phyloP scores from a whole-genome alignment of 2,797 vertebrate genomes.

The Cuculus canorus region DNA sequence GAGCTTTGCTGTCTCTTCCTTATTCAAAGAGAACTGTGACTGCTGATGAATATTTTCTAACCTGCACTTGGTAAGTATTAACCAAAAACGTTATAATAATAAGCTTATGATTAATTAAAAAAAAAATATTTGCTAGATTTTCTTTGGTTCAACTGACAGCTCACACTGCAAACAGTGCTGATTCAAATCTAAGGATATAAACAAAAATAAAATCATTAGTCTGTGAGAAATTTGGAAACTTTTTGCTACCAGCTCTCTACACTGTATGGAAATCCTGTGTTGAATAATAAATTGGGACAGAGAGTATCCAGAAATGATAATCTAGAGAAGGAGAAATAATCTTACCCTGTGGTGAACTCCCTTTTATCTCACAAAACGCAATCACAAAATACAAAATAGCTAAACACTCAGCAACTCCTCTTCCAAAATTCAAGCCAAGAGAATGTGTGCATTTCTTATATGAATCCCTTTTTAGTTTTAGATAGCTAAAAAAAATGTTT shows the following conservation, averaged over 20 bases:
- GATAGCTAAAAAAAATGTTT: neutral
- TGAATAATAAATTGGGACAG: neutral
- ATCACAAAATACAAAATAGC: neutral
- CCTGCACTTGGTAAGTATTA: slow-evolving; percentile 14
- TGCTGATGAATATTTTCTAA: slow-evolving; percentile 14
- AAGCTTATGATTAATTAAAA: neutral
- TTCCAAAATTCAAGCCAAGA: neutral
- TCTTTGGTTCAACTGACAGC: neutral
- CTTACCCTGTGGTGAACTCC: neutral
- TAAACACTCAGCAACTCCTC: neutral
- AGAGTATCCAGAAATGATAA: neutral
- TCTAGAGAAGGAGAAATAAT: neutral
- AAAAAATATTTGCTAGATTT: neutral
- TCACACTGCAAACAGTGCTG: neutral
- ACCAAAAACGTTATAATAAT: neutral
- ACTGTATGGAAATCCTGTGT: neutral
- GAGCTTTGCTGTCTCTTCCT: neutral
- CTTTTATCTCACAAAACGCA: neutral
- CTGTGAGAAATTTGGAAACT: neutral
- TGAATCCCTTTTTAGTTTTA: neutral
- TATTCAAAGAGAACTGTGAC: neutral
- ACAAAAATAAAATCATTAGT: slow-evolving; percentile 35
- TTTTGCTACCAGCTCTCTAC: neutral
- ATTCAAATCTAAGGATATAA: slow-evolving; percentile 7
- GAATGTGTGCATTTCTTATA: neutral